Percentiles rank a stretch among this genome's conserved stretches.
Evolutionary conservation across 1,140 invertebrate species (phyloP).

Genomic region (Goniozus legneri): DNA sequence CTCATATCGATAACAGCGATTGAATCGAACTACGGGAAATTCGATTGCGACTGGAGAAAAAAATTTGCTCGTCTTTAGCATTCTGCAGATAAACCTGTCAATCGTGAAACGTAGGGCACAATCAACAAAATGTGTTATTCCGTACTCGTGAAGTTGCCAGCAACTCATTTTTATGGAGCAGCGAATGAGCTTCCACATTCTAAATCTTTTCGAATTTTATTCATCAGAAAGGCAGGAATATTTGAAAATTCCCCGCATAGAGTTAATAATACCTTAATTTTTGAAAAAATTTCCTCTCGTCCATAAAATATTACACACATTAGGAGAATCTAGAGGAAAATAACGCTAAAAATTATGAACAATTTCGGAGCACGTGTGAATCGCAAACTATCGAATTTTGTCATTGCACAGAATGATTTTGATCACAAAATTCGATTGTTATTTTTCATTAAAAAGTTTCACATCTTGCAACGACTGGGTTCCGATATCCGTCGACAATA

Average conservation of each 20-base stretch:
- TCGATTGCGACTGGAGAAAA: not conserved
- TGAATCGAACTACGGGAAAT: too few relatives aligned
- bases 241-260: too few relatives aligned
- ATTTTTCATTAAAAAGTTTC: too few relatives aligned
- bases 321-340: not conserved
- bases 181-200: not conserved
- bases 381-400: too few relatives aligned
- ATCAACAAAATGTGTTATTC: not conserved
- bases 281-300: too few relatives aligned
- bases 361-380: not conserved
- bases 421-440: too few relatives aligned
- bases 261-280: too few relatives aligned
- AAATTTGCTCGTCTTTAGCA: not conserved
- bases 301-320: too few relatives aligned
- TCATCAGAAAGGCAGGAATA: not conserved
- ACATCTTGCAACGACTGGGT: too few relatives aligned
- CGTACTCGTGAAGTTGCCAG: conserved; percentile 18
- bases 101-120: not conserved
- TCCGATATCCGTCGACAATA: too few relatives aligned
- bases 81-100: not conserved
- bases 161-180: conserved; percentile 13
- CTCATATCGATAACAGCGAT: too few relatives aligned
- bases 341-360: not conserved
- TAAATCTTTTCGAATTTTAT: not conserved
- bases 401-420: too few relatives aligned